phyloP scores from a whole-genome alignment of 1,140 invertebrate genomes.

The Sesamia nonagrioides region DNA sequence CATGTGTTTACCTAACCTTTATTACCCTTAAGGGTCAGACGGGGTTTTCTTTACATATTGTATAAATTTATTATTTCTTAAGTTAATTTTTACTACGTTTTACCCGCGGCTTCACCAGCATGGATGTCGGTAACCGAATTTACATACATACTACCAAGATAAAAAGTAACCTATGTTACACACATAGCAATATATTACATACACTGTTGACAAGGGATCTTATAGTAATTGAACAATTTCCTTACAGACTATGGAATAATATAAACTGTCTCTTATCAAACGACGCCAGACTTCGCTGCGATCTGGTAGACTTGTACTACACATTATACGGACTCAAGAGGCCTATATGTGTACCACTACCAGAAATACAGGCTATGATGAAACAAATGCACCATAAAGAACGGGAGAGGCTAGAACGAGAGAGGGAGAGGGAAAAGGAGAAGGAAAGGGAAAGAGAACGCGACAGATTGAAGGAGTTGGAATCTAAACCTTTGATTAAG shows the following conservation, averaged over 20 bases:
- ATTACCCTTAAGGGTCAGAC: no score
- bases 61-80: no score
- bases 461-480: constrained; percentile 72
- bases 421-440: constrained; percentile 70
- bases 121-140: no score
- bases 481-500: constrained; percentile 72
- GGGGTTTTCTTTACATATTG: no score
- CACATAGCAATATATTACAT: no score
- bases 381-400: constrained; percentile 85
- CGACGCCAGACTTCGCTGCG: constrained; percentile 96
- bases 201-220: no score
- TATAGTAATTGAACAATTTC: no score
- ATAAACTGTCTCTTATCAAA: constrained; percentile 90
- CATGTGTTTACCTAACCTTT: no score
- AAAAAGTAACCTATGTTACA: no score
- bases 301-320: constrained; percentile 97
- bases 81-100: no score
- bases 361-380: constrained; percentile 90
- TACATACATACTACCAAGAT: no score
- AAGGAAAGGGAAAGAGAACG: constrained; percentile 63
- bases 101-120: no score
- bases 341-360: constrained; percentile 93
- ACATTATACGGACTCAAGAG: constrained; percentile 95
- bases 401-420: constrained; percentile 77
- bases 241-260: constrained; percentile 82